phyloP scores from a whole-genome alignment of 2,797 vertebrate species.

The Liasis olivaceus region DNA sequence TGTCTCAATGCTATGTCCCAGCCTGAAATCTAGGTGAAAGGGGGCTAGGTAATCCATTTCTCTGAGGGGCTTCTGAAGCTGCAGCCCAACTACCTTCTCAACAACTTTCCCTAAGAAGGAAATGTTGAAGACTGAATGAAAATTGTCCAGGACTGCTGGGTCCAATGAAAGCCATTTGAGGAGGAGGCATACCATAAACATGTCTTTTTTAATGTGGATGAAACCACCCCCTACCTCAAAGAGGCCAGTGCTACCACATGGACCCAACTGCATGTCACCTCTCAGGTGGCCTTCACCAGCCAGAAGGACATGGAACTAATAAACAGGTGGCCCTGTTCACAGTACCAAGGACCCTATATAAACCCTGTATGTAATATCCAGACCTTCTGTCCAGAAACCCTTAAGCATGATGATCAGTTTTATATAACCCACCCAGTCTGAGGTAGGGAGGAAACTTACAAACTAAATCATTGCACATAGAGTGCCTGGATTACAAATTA shows the following conservation, averaged over 20 bases:
- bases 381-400: neutral
- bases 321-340: neutral
- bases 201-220: neutral
- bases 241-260: neutral
- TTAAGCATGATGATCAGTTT: neutral
- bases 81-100: neutral
- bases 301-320: neutral
- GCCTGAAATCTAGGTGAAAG: neutral
- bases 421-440: neutral
- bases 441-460: neutral
- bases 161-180: neutral
- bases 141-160: neutral
- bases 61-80: neutral
- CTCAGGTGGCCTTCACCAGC: neutral
- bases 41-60: neutral
- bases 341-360: neutral
- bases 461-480: neutral
- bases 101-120: neutral
- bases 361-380: neutral
- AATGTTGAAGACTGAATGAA: neutral
- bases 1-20: neutral
- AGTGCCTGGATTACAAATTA: neutral
- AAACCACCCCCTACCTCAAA: neutral
- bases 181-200: neutral
- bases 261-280: neutral